Percentiles rank a stretch among this genome's conserved stretches.
Conservation (phyloP, 2,888 invertebrate genomes). For the Stegophylla sp. region DNA sequence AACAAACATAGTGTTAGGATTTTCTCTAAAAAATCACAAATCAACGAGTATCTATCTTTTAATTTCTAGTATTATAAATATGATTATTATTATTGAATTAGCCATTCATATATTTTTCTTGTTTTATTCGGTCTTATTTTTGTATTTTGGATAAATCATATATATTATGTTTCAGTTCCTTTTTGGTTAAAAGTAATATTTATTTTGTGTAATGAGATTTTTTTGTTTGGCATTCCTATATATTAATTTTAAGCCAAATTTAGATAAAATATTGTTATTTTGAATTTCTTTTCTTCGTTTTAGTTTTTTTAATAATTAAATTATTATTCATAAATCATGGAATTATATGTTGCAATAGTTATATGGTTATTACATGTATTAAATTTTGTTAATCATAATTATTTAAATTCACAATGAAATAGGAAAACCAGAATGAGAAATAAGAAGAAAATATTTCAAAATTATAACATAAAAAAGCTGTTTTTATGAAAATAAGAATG, state of each 20-base stretch:
- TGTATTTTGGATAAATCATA: neutral
- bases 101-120: neutral
- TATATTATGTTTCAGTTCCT: conserved; percentile 35
- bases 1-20: neutral
- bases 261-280: neutral
- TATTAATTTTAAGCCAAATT: neutral
- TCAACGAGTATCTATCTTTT: neutral
- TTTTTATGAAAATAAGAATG: neutral
- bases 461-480: neutral
- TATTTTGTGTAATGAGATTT: neutral
- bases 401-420: neutral
- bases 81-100: neutral
- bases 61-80: neutral
- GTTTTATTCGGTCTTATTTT: neutral
- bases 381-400: neutral
- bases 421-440: neutral
- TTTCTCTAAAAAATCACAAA: neutral
- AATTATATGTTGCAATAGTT: too few species aligned
- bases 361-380: too few species aligned
- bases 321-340: neutral
- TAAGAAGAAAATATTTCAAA: neutral
- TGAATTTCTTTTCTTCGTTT: neutral
- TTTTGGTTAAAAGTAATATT: conserved; percentile 9
- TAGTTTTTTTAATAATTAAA: neutral
- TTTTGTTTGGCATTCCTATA: conserved; percentile 16